These are phyloP conservation scores for Campylomormyrus numenius DNA, from an alignment of 2,113 vertebrate genomes.

Conservation along the genomic window DNA sequence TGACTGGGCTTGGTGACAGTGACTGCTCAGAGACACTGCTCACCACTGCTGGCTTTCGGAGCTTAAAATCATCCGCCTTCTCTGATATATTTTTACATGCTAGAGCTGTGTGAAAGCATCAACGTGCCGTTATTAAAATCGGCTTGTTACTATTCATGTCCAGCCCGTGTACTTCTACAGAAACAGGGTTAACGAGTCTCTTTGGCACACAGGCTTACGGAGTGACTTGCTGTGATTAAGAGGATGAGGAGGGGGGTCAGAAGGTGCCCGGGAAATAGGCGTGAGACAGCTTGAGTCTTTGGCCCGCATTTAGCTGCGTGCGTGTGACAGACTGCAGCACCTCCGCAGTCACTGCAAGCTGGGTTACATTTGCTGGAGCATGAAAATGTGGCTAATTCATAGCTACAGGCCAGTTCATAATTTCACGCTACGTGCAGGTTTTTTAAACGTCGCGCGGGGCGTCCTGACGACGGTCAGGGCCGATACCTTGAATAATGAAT, in stretches of 20 bases:
- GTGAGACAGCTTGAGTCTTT: slow-evolving; percentile 8
- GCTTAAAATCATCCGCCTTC: background rate
- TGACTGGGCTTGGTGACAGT: background rate
- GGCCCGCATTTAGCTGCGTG: background rate
- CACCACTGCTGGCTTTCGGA: background rate
- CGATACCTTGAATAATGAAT: background rate
- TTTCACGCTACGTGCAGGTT: background rate
- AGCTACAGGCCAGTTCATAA: background rate
- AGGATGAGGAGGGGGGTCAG: slow-evolving; percentile 20
- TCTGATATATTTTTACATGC: background rate
- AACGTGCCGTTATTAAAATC: slow-evolving; percentile 12
- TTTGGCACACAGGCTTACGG: slow-evolving; percentile 23
- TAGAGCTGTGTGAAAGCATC: background rate
- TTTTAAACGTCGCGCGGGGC: background rate
- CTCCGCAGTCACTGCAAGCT: background rate
- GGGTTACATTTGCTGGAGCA: background rate
- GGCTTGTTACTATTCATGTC: slow-evolving; percentile 23
- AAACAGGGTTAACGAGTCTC: slow-evolving; percentile 29
- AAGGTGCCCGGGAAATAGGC: slow-evolving; percentile 10
- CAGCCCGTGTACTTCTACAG: background rate
- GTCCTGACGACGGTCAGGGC: background rate
- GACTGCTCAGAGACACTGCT: background rate
- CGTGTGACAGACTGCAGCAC: background rate
- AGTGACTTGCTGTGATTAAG: slow-evolving; percentile 30
- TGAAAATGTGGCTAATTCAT: background rate